A percentile compares a stretch with the other conserved stretches of the same genome.
Conservation (phyloP, 2,797 vertebrate genomes). For the Microchirus variegatus region DNA sequence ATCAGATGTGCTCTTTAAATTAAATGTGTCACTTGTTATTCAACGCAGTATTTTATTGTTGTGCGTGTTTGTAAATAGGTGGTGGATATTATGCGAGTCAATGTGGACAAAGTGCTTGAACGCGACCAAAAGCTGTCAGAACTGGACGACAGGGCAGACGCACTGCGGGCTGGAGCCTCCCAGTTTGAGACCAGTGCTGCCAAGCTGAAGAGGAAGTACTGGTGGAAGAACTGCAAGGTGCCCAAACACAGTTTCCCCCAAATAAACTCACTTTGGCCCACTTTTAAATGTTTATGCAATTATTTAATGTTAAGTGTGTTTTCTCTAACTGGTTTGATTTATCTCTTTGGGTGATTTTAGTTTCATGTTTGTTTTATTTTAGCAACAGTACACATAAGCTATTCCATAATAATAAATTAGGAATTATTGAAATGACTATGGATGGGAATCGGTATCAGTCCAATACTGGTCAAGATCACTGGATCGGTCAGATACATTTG, state of each 20-base stretch:
- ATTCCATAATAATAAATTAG: too few species aligned
- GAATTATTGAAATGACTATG: too few species aligned
- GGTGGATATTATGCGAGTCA: constrained; percentile 92
- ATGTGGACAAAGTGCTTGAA: constrained; percentile 92
- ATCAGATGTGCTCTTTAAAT: too few species aligned
- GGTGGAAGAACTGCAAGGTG: constrained; percentile 91
- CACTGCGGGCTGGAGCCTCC: constrained; percentile 90
- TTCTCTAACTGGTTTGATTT: too few species aligned
- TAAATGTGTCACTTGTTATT: background rate
- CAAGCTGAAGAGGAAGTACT: constrained; percentile 92
- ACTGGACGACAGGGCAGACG: constrained; percentile 89
- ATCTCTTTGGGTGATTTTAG: too few species aligned
- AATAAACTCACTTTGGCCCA: background rate
- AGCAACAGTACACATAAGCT: too few species aligned
- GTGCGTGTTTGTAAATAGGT: constrained; percentile 72
- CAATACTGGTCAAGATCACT: too few species aligned
- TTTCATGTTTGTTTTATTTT: too few species aligned
- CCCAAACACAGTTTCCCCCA: constrained; percentile 5
- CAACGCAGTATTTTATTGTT: constrained; percentile 2
- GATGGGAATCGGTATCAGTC: too few species aligned
- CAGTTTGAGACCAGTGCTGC: constrained; percentile 93
- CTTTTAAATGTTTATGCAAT: too few species aligned
- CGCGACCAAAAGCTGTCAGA: constrained; percentile 90
- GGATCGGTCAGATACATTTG: too few species aligned
- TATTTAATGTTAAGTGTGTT: too few species aligned